Evolutionary conservation across 2,113 vertebrate species (phyloP).

Genomic region (Megaceryle maxima): DNA sequence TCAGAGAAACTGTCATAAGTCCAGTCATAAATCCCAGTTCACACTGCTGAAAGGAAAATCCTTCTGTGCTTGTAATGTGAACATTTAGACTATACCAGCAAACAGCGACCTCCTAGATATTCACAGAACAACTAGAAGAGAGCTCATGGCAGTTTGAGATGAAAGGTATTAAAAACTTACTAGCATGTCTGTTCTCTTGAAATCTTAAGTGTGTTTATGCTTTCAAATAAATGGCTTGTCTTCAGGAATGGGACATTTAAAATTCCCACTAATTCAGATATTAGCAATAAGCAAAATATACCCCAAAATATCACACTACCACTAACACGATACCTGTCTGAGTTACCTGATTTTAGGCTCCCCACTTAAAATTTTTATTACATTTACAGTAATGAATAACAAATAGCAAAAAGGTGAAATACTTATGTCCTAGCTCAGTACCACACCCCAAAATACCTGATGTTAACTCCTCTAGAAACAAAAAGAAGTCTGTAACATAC

Average conservation of each 20-base stretch:
- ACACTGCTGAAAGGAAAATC: neutral
- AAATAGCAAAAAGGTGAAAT: neutral
- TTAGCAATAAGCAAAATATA: neutral
- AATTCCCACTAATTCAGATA: neutral
- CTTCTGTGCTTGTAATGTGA: neutral
- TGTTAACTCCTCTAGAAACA: neutral
- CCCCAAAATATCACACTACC: neutral
- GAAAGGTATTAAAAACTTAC: neutral
- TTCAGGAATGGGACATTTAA: neutral
- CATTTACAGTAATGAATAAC: neutral
- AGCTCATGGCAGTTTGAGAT: neutral
- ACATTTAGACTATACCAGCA: neutral
- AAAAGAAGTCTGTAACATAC: neutral
- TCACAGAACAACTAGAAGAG: neutral
- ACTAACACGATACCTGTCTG: neutral
- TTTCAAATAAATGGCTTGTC: neutral
- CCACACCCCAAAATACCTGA: neutral
- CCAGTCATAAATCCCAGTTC: neutral
- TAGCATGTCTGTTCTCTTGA: rapidly evolving
- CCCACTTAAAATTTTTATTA: neutral
- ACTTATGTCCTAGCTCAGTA: neutral
- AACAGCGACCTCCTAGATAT: neutral
- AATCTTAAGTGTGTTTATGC: neutral
- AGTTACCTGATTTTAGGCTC: neutral
- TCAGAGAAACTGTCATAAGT: neutral